phyloP scores from a whole-genome alignment of 1,140 invertebrate genomes.

The Orchestia grillus region DNA sequence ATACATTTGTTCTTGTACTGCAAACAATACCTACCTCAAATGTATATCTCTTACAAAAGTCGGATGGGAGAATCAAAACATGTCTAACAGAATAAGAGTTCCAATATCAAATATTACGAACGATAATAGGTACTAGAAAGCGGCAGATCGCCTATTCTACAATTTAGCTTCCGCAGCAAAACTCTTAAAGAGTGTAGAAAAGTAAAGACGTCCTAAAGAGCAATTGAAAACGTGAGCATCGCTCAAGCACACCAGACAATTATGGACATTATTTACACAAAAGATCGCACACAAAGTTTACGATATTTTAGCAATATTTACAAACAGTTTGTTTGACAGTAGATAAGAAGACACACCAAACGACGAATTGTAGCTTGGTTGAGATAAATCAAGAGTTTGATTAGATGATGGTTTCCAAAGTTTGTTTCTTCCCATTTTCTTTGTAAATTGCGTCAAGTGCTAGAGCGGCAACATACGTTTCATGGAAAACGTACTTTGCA shows the following conservation, averaged over 20 bases:
- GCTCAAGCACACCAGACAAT: slow-evolving; percentile 55
- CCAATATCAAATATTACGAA: slow-evolving; percentile 28
- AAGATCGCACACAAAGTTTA: slow-evolving; percentile 4
- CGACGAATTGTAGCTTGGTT: neutral
- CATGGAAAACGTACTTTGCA: slow-evolving; percentile 7
- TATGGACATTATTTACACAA: slow-evolving; percentile 57
- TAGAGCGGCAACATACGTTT: slow-evolving; percentile 26
- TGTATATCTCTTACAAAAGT: slow-evolving; percentile 39
- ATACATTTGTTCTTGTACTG: slow-evolving; percentile 53
- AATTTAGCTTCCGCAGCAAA: slow-evolving; percentile 24
- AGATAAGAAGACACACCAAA: slow-evolving; percentile 27
- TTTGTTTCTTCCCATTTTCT: neutral
- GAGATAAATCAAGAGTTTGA: slow-evolving; percentile 29
- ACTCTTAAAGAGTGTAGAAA: neutral
- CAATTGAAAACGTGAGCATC: slow-evolving; percentile 49
- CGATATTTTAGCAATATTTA: slow-evolving; percentile 53
- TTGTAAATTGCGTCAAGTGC: neutral
- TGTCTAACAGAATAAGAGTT: neutral
- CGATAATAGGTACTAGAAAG: slow-evolving; percentile 33
- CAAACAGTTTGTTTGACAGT: slow-evolving; percentile 29
- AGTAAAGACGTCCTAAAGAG: neutral
- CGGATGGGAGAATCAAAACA: neutral
- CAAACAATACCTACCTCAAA: slow-evolving; percentile 26
- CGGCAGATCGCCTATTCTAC: slow-evolving; percentile 19
- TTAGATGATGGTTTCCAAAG: neutral